Evolutionary conservation across 1,140 invertebrate genomes (phyloP).

Genomic region (Cydia amplana): DNA sequence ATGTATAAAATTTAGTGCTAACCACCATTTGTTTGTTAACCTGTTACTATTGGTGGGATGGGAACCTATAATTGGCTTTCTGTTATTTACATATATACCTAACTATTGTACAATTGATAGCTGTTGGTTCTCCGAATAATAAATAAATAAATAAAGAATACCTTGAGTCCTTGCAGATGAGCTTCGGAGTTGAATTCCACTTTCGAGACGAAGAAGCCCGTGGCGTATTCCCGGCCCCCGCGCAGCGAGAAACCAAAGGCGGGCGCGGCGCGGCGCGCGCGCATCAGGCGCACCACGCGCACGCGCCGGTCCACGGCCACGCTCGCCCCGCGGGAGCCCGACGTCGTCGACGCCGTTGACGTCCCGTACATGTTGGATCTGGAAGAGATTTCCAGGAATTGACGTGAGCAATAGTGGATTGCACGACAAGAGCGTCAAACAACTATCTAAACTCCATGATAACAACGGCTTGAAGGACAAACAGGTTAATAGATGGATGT

Average conservation of each 20-base stretch:
- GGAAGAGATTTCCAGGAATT: conserved; percentile 33
- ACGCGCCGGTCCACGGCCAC: conserved; percentile 59
- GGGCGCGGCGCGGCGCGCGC: conserved; percentile 65
- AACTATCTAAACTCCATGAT: too few species aligned
- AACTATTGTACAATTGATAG: too few species aligned
- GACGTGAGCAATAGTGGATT: not conserved
- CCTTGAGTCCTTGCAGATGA: conserved; percentile 90
- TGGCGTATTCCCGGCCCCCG: conserved; percentile 94
- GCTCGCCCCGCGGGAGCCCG: conserved; percentile 43
- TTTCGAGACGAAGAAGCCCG: conserved; percentile 95
- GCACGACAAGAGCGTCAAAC: too few species aligned
- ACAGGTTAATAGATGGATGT: too few species aligned
- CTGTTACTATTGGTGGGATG: too few species aligned
- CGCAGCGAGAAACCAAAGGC: conserved; percentile 92
- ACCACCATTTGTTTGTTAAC: too few species aligned
- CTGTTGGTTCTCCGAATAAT: too few species aligned
- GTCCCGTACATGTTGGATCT: conserved; percentile 66
- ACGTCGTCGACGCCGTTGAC: conserved; percentile 71
- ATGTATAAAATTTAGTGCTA: too few species aligned
- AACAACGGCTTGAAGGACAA: too few species aligned
- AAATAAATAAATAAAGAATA: too few species aligned
- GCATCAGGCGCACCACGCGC: conserved; percentile 69
- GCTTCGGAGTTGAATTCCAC: conserved; percentile 93
- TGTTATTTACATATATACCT: too few species aligned
- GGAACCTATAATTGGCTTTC: too few species aligned